Base-by-base conservation (phyloP, 2,797 vertebrate species). In the Sternarchorhynchus goeldii region DNA sequence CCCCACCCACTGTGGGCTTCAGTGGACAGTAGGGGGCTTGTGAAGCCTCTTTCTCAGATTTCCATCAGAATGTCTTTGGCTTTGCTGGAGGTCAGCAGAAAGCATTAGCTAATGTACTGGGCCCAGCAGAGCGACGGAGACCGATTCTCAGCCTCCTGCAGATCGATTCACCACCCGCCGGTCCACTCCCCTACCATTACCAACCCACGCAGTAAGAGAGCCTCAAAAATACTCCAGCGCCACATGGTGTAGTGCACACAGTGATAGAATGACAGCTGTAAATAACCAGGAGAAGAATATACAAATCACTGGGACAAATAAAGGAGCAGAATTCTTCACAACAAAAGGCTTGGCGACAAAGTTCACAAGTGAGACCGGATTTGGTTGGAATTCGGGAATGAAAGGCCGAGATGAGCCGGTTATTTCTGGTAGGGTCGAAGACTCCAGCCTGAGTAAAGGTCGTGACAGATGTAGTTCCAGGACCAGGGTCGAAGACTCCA, bases 51-150 rank as follows among this genome's bases (percentile, higher is more conserved):
- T 17, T 34, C 53, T 50, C 17, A 87, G 87, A 93, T 93, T 92
- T 91, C 70, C 91, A 92, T 92, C 91, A 88, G 89, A 92, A 93
- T 91, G 82, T 86, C 82, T 82, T 60, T 83, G 86, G 89, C 85
- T 91, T 88, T 89, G 72, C 82, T 78, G 32, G 70, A 71, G 79
- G 73, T 84, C 82, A 64, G 78, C 73, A 73, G 72, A 80, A 78
- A 83, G 87, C 84, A 77, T 84, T 83, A 86, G 66, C 81, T 82
- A 91, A 87, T 89, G 89, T 91, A 91, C 78, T 29, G 77, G 88
- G 82, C 90, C 90, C 88, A 89, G 84, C 81, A 80, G 84, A 78
- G 72, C 66, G 65, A 34, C 58, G 64, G 14, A 32, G 70, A 12
- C 29, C 45, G 32, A 68, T 4, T 1, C 25, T 25, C 25, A 18